phyloP scores from a whole-genome alignment of 2,113 vertebrate species.

The Elgaria multicarinata region DNA sequence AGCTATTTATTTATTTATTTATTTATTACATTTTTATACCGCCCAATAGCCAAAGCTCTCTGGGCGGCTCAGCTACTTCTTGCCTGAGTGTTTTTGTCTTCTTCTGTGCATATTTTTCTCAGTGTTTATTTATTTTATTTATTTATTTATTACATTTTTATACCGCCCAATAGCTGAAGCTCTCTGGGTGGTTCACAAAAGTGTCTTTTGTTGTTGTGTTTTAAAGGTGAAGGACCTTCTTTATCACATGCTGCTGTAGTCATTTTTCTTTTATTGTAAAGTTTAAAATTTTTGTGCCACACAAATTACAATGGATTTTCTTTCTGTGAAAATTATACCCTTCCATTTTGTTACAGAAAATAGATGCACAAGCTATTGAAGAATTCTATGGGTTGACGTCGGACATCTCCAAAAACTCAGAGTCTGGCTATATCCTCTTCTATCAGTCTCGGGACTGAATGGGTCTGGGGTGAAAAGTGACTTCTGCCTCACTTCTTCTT shows the following conservation, averaged over 20 bases:
- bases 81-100: not conserved
- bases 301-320: not conserved
- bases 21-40: too few relatives aligned
- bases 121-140: too few relatives aligned
- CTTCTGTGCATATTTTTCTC: not conserved
- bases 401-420: slow-evolving; percentile 88
- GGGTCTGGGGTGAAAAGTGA: slow-evolving; percentile 56
- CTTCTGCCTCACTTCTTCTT: slow-evolving; percentile 69
- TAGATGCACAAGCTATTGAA: slow-evolving; percentile 89
- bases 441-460: slow-evolving; percentile 86
- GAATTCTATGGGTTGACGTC: slow-evolving; percentile 90
- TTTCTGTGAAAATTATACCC: not conserved
- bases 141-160: too few relatives aligned
- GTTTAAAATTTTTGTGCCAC: not conserved
- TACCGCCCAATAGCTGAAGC: too few relatives aligned
- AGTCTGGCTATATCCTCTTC: slow-evolving; percentile 89
- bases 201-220: not conserved
- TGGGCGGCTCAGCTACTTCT: too few relatives aligned
- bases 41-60: too few relatives aligned
- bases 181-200: too few relatives aligned
- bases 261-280: not conserved
- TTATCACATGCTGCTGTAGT: not conserved
- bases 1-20: too few relatives aligned
- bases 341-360: slow-evolving; percentile 76
- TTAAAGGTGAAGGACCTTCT: not conserved